Conservation (phyloP, 1,140 invertebrate species). For the Lordiphosa collinella region DNA sequence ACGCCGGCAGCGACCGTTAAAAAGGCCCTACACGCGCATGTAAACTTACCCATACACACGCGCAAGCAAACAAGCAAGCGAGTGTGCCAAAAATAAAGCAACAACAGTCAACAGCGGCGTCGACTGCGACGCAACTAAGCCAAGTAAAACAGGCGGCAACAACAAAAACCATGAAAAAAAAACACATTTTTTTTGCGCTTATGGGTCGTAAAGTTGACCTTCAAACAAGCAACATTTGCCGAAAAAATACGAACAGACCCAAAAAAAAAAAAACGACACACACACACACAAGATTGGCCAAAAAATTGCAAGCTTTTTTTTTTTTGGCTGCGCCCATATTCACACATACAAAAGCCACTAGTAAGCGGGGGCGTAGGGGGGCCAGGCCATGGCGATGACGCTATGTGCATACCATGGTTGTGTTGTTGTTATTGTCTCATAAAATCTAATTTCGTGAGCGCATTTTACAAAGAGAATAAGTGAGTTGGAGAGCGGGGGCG, state of each 20-base stretch:
- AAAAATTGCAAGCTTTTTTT: constrained; percentile 74
- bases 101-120: constrained; percentile 34
- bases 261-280: constrained; percentile 34
- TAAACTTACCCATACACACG: constrained; percentile 61
- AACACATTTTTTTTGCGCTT: constrained; percentile 64
- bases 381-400: constrained; percentile 53
- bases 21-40: constrained; percentile 77
- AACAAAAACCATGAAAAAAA: constrained; percentile 38
- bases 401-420: constrained; percentile 59
- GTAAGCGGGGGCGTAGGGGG: not conserved
- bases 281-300: constrained; percentile 55
- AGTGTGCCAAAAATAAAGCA: constrained; percentile 73
- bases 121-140: constrained; percentile 66
- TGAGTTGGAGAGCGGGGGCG: constrained; percentile 38
- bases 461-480: constrained; percentile 56
- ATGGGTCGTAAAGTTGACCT: constrained; percentile 80
- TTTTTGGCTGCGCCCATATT: constrained; percentile 76
- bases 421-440: constrained; percentile 64
- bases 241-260: constrained; percentile 58
- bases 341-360: constrained; percentile 12
- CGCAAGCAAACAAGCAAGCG: constrained; percentile 39
- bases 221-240: constrained; percentile 75
- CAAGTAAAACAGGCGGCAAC: constrained; percentile 63
- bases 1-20: constrained; percentile 56
- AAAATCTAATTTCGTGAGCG: constrained; percentile 73